Conservation (phyloP, 2,888 invertebrate species). For the Stenoptilia bipunctidactyla region DNA sequence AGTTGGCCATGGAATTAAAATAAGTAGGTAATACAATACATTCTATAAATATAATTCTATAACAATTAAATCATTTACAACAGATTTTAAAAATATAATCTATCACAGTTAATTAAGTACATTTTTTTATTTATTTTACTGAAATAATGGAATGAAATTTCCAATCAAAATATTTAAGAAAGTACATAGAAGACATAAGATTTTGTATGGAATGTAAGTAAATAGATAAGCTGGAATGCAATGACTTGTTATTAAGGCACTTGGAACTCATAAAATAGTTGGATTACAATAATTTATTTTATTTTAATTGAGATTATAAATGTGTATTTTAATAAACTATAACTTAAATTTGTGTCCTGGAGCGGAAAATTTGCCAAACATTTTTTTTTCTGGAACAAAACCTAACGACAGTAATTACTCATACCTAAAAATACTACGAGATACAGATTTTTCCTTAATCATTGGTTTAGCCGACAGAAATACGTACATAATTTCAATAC, state of each 20-base stretch:
- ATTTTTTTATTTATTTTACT: background rate
- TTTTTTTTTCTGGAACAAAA: no score
- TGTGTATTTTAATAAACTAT: no score
- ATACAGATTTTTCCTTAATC: no score
- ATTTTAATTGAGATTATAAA: no score
- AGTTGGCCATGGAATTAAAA: no score
- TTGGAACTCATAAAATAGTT: conserved; percentile 54
- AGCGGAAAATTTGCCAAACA: no score
- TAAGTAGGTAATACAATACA: conserved; percentile 8
- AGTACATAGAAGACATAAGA: conserved; percentile 7
- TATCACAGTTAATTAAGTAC: conserved; percentile 37
- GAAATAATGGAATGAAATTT: conserved; percentile 1
- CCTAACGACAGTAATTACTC: no score
- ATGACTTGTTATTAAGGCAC: conserved; percentile 66
- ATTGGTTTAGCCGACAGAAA: no score
- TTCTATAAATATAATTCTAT: conserved; percentile 6
- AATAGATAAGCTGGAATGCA: conserved; percentile 41
- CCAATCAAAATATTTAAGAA: conserved; percentile 3
- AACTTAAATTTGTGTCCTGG: no score
- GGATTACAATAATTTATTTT: no score
- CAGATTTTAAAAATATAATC: conserved; percentile 27
- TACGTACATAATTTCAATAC: no score
- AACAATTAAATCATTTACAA: conserved; percentile 5
- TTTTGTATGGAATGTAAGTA: conserved; percentile 32
- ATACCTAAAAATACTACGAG: no score